Conservation (phyloP, 2,888 invertebrate genomes). For the Brachyopa scutellaris region DNA sequence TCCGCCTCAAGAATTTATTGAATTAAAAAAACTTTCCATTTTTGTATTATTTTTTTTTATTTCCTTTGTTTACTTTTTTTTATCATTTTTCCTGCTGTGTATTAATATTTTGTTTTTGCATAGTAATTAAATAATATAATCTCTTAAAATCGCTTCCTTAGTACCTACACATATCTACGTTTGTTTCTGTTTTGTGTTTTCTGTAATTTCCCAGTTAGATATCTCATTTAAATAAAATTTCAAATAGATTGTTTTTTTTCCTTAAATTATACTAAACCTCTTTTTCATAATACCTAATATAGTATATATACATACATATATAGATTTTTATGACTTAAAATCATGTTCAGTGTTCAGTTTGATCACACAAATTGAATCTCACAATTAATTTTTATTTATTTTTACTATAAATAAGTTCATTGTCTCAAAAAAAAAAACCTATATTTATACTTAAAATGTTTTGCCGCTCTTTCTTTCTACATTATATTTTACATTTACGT, state of each 20-base stretch:
- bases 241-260: constrained; percentile 48
- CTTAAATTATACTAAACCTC: constrained; percentile 44
- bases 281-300: constrained; percentile 39
- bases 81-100: constrained; percentile 64
- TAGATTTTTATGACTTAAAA: constrained; percentile 68
- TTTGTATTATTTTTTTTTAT: constrained; percentile 39
- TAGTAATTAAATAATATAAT: constrained; percentile 72
- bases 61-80: constrained; percentile 51
- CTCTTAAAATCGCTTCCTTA: constrained; percentile 63
- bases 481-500: constrained; percentile 41
- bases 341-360: constrained; percentile 68
- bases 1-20: no score
- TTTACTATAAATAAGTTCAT: constrained; percentile 64
- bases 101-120: constrained; percentile 67
- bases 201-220: constrained; percentile 55
- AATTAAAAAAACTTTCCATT: constrained; percentile 17
- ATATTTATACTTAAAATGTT: constrained; percentile 51
- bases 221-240: constrained; percentile 63
- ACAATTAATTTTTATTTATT: constrained; percentile 62
- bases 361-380: constrained; percentile 72
- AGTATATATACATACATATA: constrained; percentile 63
- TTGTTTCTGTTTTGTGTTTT: constrained; percentile 22
- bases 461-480: constrained; percentile 9
- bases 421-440: constrained; percentile 65
- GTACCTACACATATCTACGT: constrained; percentile 60